Conservation (phyloP, 1,140 invertebrate genomes). For the Streblospio benedicti region DNA sequence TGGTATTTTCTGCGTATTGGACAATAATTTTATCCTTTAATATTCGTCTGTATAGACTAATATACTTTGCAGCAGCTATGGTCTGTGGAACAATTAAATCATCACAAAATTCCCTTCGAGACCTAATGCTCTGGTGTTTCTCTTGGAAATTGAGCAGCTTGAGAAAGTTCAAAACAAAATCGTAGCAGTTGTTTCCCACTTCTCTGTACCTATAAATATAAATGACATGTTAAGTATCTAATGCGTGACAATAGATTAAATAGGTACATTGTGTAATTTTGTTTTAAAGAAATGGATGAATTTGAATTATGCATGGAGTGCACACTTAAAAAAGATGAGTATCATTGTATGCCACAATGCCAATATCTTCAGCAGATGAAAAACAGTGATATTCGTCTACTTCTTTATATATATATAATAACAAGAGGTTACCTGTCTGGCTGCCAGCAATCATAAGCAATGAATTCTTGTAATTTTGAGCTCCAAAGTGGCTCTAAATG, state of each 20-base stretch:
- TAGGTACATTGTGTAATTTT: no score
- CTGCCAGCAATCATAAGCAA: background rate
- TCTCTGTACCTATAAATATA: background rate
- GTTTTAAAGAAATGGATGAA: no score
- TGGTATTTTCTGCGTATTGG: no score
- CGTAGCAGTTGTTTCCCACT: slow-evolving; percentile 1
- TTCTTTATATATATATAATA: background rate
- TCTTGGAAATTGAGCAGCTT: background rate
- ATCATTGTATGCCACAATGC: background rate
- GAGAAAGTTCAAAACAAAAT: background rate
- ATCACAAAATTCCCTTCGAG: background rate
- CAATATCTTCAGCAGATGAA: background rate
- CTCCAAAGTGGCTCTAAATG: background rate
- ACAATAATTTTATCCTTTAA: background rate
- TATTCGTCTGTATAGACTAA: background rate
- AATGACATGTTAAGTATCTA: background rate
- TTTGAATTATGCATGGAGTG: no score
- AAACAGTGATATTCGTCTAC: background rate
- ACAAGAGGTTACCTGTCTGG: background rate
- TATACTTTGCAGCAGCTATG: background rate
- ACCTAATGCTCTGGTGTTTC: background rate
- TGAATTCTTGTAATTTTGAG: background rate
- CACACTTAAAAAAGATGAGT: no score
- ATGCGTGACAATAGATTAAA: no score
- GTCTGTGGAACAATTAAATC: background rate